Evolutionary conservation across 2,888 invertebrate species (phyloP).

Genomic region (Dione vanillae): DNA sequence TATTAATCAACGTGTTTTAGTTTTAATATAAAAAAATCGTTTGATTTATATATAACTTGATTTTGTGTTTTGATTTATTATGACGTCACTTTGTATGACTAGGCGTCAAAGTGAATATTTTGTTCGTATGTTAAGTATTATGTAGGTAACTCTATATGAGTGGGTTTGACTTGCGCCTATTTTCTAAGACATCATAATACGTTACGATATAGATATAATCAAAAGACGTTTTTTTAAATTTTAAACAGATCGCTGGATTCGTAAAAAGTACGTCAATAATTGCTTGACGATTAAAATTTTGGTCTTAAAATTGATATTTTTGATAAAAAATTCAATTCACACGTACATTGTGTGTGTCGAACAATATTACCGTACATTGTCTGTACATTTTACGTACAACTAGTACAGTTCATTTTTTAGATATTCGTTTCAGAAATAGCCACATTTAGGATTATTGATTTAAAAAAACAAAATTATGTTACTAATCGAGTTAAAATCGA

Average conservation of each 20-base stretch:
- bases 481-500: neutral
- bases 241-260: conserved; percentile 19
- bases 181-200: no score
- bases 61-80: no score
- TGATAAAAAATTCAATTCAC: conserved; percentile 47
- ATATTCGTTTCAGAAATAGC: conserved; percentile 71
- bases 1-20: no score
- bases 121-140: no score
- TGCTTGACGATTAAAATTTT: conserved; percentile 58
- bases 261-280: conserved; percentile 36
- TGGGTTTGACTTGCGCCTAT: no score
- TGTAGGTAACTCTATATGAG: no score
- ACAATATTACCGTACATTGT: conserved; percentile 60
- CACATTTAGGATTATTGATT: conserved; percentile 60
- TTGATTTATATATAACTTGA: no score
- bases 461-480: conserved; percentile 26
- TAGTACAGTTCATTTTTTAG: conserved; percentile 59
- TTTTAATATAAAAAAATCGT: no score
- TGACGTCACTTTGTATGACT: no score
- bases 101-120: no score
- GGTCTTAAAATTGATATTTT: conserved; percentile 70
- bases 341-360: conserved; percentile 48
- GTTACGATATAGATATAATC: neutral
- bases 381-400: conserved; percentile 77
- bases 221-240: neutral